These are phyloP conservation scores for Dynastes grantii DNA, from an alignment of 2,888 invertebrate species.

Conservation along the genomic window DNA sequence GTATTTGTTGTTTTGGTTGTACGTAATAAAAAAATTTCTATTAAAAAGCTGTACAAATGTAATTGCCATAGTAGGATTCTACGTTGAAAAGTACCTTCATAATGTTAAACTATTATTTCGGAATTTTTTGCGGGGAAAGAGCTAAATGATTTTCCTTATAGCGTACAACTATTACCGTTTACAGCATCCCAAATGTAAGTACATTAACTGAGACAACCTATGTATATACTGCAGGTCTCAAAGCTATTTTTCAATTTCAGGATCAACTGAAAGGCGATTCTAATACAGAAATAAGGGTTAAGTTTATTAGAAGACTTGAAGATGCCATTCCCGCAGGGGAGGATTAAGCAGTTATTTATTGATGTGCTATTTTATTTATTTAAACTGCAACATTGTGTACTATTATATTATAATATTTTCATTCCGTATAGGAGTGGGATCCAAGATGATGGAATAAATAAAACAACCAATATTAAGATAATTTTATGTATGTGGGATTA, in stretches of 20 bases:
- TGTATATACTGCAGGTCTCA: too few relatives aligned
- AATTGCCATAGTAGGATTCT: too few relatives aligned
- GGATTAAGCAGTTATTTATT: constrained; percentile 77
- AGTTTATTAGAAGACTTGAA: constrained; percentile 95
- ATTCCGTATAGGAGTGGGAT: constrained; percentile 16
- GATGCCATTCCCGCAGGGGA: constrained; percentile 99
- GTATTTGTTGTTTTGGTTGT: too few relatives aligned
- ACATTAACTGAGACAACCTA: too few relatives aligned
- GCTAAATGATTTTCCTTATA: too few relatives aligned
- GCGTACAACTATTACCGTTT: too few relatives aligned
- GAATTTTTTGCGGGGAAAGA: too few relatives aligned
- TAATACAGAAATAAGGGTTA: constrained; percentile 94
- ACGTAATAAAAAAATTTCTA: too few relatives aligned
- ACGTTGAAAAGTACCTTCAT: too few relatives aligned
- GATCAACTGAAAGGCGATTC: constrained; percentile 96
- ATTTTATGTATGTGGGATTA: constrained; percentile 51
- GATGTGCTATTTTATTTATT: constrained; percentile 3
- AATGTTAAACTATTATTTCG: too few relatives aligned
- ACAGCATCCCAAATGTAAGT: too few relatives aligned
- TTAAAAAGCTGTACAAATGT: too few relatives aligned
- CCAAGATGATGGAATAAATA: constrained; percentile 1
- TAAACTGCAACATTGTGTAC: constrained; percentile 2
- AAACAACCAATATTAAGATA: constrained; percentile 40
- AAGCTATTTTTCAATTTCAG: constrained; percentile 67
- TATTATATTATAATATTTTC: constrained; percentile 16